Evolutionary conservation across 2,888 invertebrate genomes (phyloP), one percentile per base, ranked within the genome.

Genomic region (Nomada fucata): DNA sequence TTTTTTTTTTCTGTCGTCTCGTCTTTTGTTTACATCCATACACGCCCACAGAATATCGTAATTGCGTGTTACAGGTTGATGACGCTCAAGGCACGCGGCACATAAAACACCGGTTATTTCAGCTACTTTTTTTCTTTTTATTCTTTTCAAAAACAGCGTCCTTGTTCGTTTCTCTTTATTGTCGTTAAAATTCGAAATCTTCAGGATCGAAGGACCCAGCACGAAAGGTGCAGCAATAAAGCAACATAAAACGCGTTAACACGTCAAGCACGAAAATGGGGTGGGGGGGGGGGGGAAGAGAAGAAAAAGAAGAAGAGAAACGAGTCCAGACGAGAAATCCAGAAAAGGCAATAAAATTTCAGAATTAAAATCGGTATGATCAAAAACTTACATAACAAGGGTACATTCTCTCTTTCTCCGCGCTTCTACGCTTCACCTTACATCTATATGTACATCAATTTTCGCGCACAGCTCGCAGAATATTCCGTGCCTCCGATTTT

Each of bases 61-160:
- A 64, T 74, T 64, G 53, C 71, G 42, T 57, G 68, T 79, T 75
- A 74, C 36, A 18, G 47, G 59, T 59, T 61, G 63, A 74, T 76
- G 80, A 86, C 79, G 84, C 86, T 84, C 87, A 90, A 90, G 90
- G 90, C 89, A 89, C 89, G 83, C 85, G 84, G 82, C 85, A 79
- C 65, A 63, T 60, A 76, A 77, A 79, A 68, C 76, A 65, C 64
- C 55, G 76, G 52, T 63, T 63, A 36, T 44, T 29, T 71, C 29
- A 0, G 76, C 20, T 57, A 47, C 2, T 0, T 42, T 42, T 57
- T n/a, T 53, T 55, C 42, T 2, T 76, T 50, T 59, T 57, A 9
- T 0, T 42, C n/a, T 57, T 42, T 59, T 47, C 70, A 42, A 42
- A 26, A 77, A 67, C 52, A 68, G 23, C 23, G n/a, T 67, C 13